Percentiles rank a stretch among this genome's conserved stretches.
phyloP scores from a whole-genome alignment of 1,140 invertebrate species.

The Anastrepha ludens region DNA sequence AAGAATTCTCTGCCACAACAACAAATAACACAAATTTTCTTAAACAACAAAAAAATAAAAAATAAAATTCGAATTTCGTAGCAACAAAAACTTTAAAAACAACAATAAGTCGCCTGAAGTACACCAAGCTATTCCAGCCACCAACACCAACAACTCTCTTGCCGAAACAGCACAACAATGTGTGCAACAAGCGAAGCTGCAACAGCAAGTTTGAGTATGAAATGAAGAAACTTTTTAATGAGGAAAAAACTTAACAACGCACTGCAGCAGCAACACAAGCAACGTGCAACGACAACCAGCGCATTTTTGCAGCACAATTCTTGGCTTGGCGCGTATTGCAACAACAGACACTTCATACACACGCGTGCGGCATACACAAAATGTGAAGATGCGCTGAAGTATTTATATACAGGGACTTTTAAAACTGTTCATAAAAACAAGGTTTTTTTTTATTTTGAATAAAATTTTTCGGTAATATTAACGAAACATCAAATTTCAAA shows the following conservation, averaged over 20 bases:
- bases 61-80: neutral
- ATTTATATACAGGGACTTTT: neutral
- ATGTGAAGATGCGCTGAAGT: neutral
- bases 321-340: constrained; percentile 3
- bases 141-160: neutral
- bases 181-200: neutral
- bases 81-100: neutral
- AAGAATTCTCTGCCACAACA: neutral
- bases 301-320: constrained; percentile 4
- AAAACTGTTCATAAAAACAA: too few species aligned
- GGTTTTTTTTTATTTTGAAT: too few species aligned
- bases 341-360: neutral
- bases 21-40: too few species aligned
- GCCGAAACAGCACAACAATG: neutral
- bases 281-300: too few species aligned
- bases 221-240: constrained; percentile 38
- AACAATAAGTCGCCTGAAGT: neutral
- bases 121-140: neutral
- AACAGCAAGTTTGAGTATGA: constrained; percentile 16
- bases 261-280: neutral
- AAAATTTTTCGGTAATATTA: too few species aligned
- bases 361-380: constrained; percentile 8
- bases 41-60: neutral
- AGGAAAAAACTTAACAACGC: neutral
- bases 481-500: too few species aligned